These are phyloP conservation scores for Furnarius figulus DNA, from an alignment of 2,113 vertebrate genomes.

Conservation along the genomic window DNA sequence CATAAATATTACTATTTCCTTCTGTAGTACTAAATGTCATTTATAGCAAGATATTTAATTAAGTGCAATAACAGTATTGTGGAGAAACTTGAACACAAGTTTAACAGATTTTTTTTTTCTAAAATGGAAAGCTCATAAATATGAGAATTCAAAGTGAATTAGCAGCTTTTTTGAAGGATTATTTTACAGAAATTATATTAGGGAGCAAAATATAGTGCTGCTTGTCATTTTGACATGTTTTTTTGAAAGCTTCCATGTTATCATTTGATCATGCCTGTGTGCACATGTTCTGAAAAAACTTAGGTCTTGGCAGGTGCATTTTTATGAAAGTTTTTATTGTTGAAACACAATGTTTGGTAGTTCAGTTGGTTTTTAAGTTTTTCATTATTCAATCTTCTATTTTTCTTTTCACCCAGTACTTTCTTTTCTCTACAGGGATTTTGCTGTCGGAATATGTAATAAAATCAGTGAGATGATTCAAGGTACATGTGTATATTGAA, in stretches of 20 bases:
- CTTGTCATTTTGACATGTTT: background rate
- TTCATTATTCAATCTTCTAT: background rate
- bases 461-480: slow-evolving; percentile 99
- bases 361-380: background rate
- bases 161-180: background rate
- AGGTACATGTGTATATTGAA: slow-evolving; percentile 76
- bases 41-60: background rate
- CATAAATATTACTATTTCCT: background rate
- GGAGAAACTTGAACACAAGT: background rate
- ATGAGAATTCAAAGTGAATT: background rate
- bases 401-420: background rate
- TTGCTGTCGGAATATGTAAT: slow-evolving; percentile 98
- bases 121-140: background rate
- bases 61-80: background rate
- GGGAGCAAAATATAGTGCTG: background rate
- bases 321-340: background rate
- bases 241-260: background rate
- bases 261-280: background rate
- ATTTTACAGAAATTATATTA: background rate
- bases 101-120: background rate
- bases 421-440: slow-evolving; percentile 83
- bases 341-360: background rate
- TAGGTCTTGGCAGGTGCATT: background rate
- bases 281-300: background rate
- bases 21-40: background rate